phyloP scores from a whole-genome alignment of 2,113 vertebrate genomes.

The Amphilophus citrinellus region DNA sequence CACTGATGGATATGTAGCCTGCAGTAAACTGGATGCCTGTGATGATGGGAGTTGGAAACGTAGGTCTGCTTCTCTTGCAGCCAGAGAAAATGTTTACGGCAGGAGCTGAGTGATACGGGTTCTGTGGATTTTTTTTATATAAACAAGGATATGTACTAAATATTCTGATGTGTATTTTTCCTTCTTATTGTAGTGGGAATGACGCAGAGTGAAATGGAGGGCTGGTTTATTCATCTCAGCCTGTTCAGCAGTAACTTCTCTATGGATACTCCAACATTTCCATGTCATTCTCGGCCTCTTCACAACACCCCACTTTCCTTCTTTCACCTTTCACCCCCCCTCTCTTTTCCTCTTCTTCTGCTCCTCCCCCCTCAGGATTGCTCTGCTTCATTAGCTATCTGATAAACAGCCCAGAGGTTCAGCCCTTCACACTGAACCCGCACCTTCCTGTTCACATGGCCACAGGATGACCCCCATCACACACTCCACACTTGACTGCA shows the following conservation, averaged over 20 bases:
- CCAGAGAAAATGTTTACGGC: constrained; percentile 79
- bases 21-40: constrained; percentile 42
- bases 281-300: constrained; percentile 1
- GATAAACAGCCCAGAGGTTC: constrained; percentile 74
- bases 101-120: constrained; percentile 73
- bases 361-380: constrained; percentile 4
- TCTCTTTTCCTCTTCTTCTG: neutral
- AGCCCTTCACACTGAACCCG: constrained; percentile 58
- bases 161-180: constrained; percentile 50
- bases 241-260: neutral
- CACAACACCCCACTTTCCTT: neutral
- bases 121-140: constrained; percentile 30
- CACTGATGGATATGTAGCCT: constrained; percentile 64
- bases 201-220: constrained; percentile 8
- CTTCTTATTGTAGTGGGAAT: constrained; percentile 32
- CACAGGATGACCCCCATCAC: constrained; percentile 70
- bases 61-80: constrained; percentile 43
- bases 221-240: constrained; percentile 8
- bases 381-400: constrained; percentile 74
- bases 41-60: constrained; percentile 66
- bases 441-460: constrained; percentile 78
- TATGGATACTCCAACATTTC: constrained; percentile 14
- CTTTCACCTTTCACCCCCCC: neutral
- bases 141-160: constrained; percentile 63
- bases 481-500: constrained; percentile 40